Evolutionary conservation across 2,113 vertebrate genomes (phyloP), one percentile per base, ranked within the genome.

Genomic region (Macrotus californicus): DNA sequence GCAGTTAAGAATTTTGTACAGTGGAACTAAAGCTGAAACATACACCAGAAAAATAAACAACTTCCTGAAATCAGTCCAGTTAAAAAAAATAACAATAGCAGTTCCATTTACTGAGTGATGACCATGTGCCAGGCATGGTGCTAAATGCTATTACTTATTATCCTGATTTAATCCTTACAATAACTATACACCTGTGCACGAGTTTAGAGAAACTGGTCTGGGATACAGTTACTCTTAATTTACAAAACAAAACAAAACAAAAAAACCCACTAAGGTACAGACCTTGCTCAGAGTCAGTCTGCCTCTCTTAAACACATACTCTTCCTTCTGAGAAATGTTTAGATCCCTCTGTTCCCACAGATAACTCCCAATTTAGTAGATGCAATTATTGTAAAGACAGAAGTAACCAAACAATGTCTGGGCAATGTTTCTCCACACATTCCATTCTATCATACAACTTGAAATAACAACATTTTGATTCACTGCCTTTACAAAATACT

Each of bases 381-480:
- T 96, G 43, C 79, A 59, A 85, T 95, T 96, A 95, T 21, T 66
- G 18, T 88, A 94, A 93, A 90, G 69, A 77, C 34, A 93, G 24
- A 94, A 89, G 81, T 61, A 92, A 79, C 54, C 66, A 94, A 94
- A 85, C 39, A 85, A 93, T 86, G 88, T 67, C 41, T 31, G 59
- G 46, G 67, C 41, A 90, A 46, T 36, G 73, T 46, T 95, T 94
- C 82, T 77, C 75, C 64, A 95, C 39, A 94, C 69, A 91, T 31
- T 89, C 69, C 73, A 87, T 80, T 93, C 73, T 88, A 75, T 94
- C 46, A 94, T 48, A 88, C 24, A 96, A 91, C 85, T 85, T 96
- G 75, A 97, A 96, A 96, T 95, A 95, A 77, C 56, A 95, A 94
- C 91, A 94, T 82, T 96, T 90, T 95, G 88, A 96, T 95, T 97